These are phyloP conservation scores for Neopelma chrysocephalum DNA, from an alignment of 2,797 vertebrate species.

Conservation along the genomic window DNA sequence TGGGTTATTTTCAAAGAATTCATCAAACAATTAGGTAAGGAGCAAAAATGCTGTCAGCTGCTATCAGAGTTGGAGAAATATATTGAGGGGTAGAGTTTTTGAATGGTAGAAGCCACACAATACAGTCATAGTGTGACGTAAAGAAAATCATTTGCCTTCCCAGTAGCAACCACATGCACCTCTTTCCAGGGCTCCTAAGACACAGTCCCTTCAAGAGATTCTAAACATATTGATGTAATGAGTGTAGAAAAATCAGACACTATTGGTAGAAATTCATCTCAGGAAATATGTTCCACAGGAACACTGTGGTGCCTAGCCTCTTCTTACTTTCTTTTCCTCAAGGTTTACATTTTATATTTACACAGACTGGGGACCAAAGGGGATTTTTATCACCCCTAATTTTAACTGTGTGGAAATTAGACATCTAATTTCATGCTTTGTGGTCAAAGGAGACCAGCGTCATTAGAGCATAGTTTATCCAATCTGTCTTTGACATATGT, in stretches of 20 bases:
- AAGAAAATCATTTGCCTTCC: background rate
- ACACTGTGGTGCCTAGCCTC: background rate
- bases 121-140: accelerated
- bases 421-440: conserved; percentile 54
- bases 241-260: background rate
- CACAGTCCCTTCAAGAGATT: background rate
- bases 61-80: background rate
- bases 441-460: conserved; percentile 39
- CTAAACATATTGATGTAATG: background rate
- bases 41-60: background rate
- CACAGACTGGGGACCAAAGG: background rate
- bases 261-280: background rate
- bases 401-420: conserved; percentile 48
- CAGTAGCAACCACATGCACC: background rate
- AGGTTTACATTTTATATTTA: conserved; percentile 23
- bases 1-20: background rate
- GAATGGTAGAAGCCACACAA: background rate
- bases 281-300: background rate
- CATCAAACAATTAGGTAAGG: background rate
- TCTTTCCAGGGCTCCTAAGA: background rate
- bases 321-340: background rate
- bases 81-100: background rate
- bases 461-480: background rate
- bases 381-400: background rate
- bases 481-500: conserved; percentile 11